Evolutionary conservation across 2,113 vertebrate genomes (phyloP), one percentile per base, ranked within the genome.

Genomic region (Menura novaehollandiae): DNA sequence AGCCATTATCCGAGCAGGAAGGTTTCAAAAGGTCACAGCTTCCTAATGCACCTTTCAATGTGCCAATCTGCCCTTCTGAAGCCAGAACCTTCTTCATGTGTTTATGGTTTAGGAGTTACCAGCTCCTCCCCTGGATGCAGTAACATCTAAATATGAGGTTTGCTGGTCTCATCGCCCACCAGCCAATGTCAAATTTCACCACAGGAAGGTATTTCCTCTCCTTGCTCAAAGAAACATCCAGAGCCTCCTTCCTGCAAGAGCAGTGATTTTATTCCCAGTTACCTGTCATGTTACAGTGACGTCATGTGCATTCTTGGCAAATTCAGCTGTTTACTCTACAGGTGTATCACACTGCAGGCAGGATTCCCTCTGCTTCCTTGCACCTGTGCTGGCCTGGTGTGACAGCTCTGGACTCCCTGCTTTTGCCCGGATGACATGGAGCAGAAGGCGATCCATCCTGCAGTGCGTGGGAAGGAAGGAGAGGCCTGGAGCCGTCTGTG

Each of bases 241-340:
- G 26, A 74, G 35, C 19, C 43, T 86, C 72, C 52, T 80, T 88
- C 41, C n/a, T 62, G 59, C 71, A 47, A 51, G 4, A 43, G 43
- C 56, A 8, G 2, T 15, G 49, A 9, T 28, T 91, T 35, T 26
- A 39, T 72, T 44, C 26, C 19, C 0, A 0, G n/a, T 41, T 47
- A 58, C 55, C 75, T 62, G 41, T 20, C 32, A 44, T 33, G 28
- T 26, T 14, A 41, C 72, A 17, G 33, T 18, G 56, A 47, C 1
- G 0, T 44, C 49, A 33, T 2, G 23, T 1, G 9, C 35, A 44
- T 32, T 55, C 85, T 59, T 91, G 59, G 88, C 85, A 92, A 15
- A 17, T 14, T 52, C 32, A 10, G 15, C 37, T 18, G 5, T 10
- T 78, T 56, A 77, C 80, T 11, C 76, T 32, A 24, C 67, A 93